phyloP scores from a whole-genome alignment of 2,888 invertebrate species.

The Pristionchus maxplancki region DNA sequence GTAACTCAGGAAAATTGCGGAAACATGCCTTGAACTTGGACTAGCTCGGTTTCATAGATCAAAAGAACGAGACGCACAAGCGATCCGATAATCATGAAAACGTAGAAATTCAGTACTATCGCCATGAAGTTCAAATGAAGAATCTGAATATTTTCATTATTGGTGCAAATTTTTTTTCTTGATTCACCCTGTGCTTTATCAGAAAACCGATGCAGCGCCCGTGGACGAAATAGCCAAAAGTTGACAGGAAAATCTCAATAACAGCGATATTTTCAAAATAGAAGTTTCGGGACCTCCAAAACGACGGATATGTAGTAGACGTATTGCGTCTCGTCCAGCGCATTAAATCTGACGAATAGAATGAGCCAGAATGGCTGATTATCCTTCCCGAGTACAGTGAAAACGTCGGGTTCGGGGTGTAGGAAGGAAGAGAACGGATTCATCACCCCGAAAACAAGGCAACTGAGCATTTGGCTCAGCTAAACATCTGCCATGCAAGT shows the following conservation, averaged over 20 bases:
- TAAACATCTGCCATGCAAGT: neutral
- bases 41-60: neutral
- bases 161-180: no score
- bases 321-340: neutral
- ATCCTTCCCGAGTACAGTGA: neutral
- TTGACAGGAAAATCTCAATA: neutral
- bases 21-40: neutral
- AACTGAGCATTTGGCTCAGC: neutral
- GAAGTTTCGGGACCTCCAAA: neutral
- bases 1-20: neutral
- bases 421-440: neutral
- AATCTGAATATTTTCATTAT: neutral
- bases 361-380: neutral
- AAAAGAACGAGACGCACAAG: neutral
- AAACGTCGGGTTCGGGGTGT: neutral
- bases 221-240: neutral
- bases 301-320: neutral
- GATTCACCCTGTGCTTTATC: neutral
- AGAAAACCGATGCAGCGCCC: neutral
- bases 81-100: neutral
- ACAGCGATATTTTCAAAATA: neutral
- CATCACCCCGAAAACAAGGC: neutral
- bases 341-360: neutral
- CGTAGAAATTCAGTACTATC: neutral
- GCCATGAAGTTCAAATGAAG: neutral